Percentiles rank a stretch among this genome's conserved stretches.
Conservation (phyloP, 2,888 invertebrate genomes). For the Synanthedon andrenaeformis region DNA sequence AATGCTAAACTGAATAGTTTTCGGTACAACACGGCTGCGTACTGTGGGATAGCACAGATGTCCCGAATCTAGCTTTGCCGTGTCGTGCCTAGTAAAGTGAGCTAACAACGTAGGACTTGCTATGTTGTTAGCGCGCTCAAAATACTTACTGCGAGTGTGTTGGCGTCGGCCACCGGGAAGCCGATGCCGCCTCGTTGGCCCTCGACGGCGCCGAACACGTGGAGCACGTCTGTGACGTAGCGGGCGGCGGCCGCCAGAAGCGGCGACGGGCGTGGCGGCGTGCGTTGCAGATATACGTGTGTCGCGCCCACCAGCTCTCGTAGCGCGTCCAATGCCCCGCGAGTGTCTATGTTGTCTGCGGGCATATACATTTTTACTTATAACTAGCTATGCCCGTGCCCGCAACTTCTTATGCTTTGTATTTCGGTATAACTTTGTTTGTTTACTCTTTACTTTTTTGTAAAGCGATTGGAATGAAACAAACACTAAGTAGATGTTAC, state of each 20-base stretch:
- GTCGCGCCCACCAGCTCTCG: conserved; percentile 87
- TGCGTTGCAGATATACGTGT: conserved; percentile 85
- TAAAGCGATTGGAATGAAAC: too few relatives aligned
- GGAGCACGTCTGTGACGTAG: conserved; percentile 86
- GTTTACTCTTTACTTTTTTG: too few relatives aligned
- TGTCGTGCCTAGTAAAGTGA: too few relatives aligned
- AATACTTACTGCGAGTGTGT: not conserved
- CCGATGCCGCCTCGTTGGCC: conserved; percentile 77
- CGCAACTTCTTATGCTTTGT: too few relatives aligned
- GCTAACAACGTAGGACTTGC: too few relatives aligned
- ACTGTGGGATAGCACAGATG: too few relatives aligned
- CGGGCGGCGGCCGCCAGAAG: conserved; percentile 82
- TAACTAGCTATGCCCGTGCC: not conserved
- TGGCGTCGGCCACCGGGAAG: conserved; percentile 73
- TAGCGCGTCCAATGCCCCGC: conserved; percentile 84
- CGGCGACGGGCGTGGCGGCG: conserved; percentile 69
- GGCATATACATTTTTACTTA: conserved; percentile 5
- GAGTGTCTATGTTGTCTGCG: conserved; percentile 93
- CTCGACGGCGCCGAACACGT: conserved; percentile 80
- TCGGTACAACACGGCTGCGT: too few relatives aligned
- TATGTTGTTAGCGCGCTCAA: too few relatives aligned
- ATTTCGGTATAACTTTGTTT: too few relatives aligned
- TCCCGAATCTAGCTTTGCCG: too few relatives aligned
- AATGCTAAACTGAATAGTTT: too few relatives aligned
- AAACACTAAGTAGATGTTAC: too few relatives aligned